Percentiles rank a stretch among this genome's conserved stretches.
phyloP scores from a whole-genome alignment of 2,113 vertebrate species.

The Diphyllodes magnificus region DNA sequence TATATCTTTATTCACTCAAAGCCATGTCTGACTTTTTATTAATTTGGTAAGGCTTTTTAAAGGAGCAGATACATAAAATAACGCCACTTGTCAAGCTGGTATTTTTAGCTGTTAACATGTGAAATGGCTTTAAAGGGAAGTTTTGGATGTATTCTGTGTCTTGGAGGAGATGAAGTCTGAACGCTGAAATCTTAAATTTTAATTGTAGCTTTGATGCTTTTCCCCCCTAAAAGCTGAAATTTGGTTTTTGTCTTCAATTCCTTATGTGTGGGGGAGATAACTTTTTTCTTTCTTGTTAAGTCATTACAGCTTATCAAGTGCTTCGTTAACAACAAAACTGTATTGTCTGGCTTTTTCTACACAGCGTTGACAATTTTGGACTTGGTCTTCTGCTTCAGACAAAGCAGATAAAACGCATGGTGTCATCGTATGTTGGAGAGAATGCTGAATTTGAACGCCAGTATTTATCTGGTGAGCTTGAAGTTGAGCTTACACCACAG shows the following conservation, averaged over 20 bases:
- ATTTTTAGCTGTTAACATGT: not conserved
- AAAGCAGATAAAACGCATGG: constrained; percentile 96
- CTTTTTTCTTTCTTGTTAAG: not conserved
- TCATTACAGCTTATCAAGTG: not conserved
- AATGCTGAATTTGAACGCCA: constrained; percentile 96
- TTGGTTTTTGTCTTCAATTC: not conserved
- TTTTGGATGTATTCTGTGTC: not conserved
- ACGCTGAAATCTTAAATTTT: not conserved
- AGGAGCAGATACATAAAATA: not conserved
- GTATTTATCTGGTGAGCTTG: constrained; percentile 89
- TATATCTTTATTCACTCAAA: not conserved
- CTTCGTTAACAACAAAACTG: not conserved
- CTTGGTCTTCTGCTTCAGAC: constrained; percentile 89
- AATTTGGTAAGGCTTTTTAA: not conserved
- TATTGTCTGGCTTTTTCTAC: not conserved
- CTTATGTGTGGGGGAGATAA: not conserved
- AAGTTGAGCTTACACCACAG: constrained; percentile 96
- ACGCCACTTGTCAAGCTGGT: not conserved
- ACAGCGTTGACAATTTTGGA: constrained; percentile 93
- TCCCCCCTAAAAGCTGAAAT: not conserved
- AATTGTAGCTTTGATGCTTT: not conserved
- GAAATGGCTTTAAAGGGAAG: not conserved
- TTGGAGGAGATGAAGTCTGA: not conserved
- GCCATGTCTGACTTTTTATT: not conserved
- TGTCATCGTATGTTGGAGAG: constrained; percentile 96